Conservation (phyloP, 2,888 invertebrate genomes). For the Hipparchia semele region DNA sequence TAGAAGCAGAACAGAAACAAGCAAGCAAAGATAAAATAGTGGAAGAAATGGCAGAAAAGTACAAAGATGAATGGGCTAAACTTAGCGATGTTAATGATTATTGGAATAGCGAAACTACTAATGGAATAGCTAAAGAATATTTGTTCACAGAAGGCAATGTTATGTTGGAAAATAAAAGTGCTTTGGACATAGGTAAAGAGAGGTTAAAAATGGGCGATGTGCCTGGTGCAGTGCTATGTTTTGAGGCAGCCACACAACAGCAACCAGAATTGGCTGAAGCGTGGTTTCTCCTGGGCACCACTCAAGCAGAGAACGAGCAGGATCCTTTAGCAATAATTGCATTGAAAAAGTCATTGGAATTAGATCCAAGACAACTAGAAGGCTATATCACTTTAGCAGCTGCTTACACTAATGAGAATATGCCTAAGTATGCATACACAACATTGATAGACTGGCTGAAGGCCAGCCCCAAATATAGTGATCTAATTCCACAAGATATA, state of each 20-base stretch:
- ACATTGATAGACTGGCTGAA: slow-evolving; percentile 91
- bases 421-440: slow-evolving; percentile 94
- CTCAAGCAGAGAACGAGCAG: slow-evolving; percentile 99
- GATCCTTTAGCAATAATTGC: slow-evolving; percentile 97
- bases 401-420: slow-evolving; percentile 97
- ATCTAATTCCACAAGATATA: slow-evolving; percentile 84
- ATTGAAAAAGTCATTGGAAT: slow-evolving; percentile 90
- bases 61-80: slow-evolving; percentile 91
- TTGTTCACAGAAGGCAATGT: slow-evolving; percentile 93
- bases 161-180: slow-evolving; percentile 89
- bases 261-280: slow-evolving; percentile 90
- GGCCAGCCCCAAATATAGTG: slow-evolving; percentile 91
- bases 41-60: slow-evolving; percentile 83
- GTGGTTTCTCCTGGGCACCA: slow-evolving; percentile 94
- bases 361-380: slow-evolving; percentile 90
- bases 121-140: slow-evolving; percentile 86
- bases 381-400: slow-evolving; percentile 96
- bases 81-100: slow-evolving; percentile 85
- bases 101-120: slow-evolving; percentile 85
- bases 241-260: slow-evolving; percentile 97
- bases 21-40: slow-evolving; percentile 69
- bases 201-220: slow-evolving; percentile 94
- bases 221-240: slow-evolving; percentile 97
- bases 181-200: slow-evolving; percentile 93
- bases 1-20: slow-evolving; percentile 65